Evolutionary conservation across 2,113 vertebrate genomes (phyloP).

Genomic region (Peromyscus leucopus): DNA sequence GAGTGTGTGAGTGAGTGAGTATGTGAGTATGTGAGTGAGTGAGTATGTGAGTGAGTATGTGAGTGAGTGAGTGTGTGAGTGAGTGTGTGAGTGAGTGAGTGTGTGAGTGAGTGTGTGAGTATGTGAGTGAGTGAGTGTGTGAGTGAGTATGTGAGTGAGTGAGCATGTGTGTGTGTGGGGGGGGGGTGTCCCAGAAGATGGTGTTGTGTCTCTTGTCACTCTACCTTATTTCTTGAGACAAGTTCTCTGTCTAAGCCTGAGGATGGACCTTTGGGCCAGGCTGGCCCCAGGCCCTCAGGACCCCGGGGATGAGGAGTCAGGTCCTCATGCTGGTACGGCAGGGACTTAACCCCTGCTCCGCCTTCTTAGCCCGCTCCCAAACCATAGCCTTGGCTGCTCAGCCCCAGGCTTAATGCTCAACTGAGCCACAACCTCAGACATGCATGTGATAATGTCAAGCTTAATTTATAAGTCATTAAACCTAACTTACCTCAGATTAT

Average conservation of each 20-base stretch:
- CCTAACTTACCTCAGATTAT: constrained; percentile 18
- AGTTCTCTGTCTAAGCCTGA: background rate
- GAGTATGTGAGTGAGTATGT: background rate
- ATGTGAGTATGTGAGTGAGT: background rate
- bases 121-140: no score
- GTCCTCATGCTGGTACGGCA: background rate
- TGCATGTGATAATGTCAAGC: constrained; percentile 17
- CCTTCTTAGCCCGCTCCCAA: background rate
- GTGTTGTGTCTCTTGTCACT: background rate
- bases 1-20: no score
- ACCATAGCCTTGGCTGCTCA: background rate
- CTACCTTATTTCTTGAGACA: background rate
- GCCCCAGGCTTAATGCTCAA: constrained; percentile 9
- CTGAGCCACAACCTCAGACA: constrained; percentile 65
- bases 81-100: background rate
- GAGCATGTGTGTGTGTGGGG: background rate
- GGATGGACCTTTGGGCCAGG: background rate
- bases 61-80: no score
- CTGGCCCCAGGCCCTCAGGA: no score
- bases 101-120: background rate
- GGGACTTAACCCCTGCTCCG: background rate
- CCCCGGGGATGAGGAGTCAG: no score
- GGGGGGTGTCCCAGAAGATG: background rate
- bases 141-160: no score
- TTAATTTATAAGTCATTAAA: constrained; percentile 4